Percentiles rank a stretch among this genome's conserved stretches.
Conservation (phyloP, 2,797 vertebrate species). For the Bradypodion pumilum region DNA sequence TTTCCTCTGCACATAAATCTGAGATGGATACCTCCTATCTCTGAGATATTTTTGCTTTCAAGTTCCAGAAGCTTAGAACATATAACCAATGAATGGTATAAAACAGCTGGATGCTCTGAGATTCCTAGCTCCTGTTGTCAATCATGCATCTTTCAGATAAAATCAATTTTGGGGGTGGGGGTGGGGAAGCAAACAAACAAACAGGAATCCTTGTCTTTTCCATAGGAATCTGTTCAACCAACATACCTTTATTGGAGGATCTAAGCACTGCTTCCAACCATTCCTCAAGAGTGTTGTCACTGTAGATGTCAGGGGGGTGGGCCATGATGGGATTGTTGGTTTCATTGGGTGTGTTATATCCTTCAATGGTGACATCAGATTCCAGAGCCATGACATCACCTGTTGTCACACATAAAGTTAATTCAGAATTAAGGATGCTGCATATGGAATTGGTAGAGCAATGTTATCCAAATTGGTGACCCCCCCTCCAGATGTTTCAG, state of each 20-base stretch:
- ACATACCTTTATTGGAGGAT: slow-evolving; percentile 78
- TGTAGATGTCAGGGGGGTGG: slow-evolving; percentile 81
- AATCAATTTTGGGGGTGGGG: not conserved
- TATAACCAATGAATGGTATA: not conserved
- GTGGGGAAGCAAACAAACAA: too few species aligned
- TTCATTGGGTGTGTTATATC: slow-evolving; percentile 74
- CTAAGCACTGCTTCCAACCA: slow-evolving; percentile 82
- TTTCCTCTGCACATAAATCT: too few species aligned
- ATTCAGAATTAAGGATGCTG: not conserved
- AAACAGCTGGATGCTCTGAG: not conserved
- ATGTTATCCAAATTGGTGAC: not conserved
- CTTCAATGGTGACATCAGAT: slow-evolving; percentile 82
- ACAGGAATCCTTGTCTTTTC: too few species aligned
- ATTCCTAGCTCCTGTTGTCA: not conserved
- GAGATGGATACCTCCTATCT: too few species aligned
- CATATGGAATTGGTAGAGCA: not conserved
- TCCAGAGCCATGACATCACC: slow-evolving; percentile 83
- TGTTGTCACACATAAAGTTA: slow-evolving; percentile 44
- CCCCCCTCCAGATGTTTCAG: not conserved
- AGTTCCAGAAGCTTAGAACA: too few species aligned
- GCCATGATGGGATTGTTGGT: slow-evolving; percentile 85
- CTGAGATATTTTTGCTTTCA: too few species aligned
- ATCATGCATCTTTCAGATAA: not conserved
- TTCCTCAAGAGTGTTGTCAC: slow-evolving; percentile 85
- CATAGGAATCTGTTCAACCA: not conserved